phyloP scores from a whole-genome alignment of 2,797 vertebrate species.

The Clamator glandarius region DNA sequence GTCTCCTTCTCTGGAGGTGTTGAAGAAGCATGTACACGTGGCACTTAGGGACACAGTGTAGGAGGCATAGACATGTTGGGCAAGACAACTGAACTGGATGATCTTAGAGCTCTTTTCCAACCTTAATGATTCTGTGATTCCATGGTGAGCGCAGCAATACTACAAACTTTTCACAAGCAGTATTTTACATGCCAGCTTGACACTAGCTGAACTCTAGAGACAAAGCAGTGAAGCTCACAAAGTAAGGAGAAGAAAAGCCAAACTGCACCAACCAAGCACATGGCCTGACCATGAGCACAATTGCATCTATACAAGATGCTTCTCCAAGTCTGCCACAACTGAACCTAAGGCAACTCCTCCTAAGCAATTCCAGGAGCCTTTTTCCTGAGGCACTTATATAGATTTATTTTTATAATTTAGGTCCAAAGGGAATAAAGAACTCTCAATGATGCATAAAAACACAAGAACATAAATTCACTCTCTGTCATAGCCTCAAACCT shows the following conservation, averaged over 20 bases:
- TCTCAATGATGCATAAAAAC: slow-evolving; percentile 41
- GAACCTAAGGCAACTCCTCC: slow-evolving; percentile 9
- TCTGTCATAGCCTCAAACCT: slow-evolving; percentile 40
- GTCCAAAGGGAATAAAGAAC: slow-evolving; percentile 61
- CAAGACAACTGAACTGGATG: too few relatives aligned
- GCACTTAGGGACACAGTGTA: too few relatives aligned
- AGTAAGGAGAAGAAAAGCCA: not conserved
- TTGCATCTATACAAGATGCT: not conserved
- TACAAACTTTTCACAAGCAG: not conserved
- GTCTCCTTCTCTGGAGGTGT: too few relatives aligned
- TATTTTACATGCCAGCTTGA: not conserved
- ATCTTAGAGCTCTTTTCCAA: too few relatives aligned
- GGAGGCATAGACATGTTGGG: too few relatives aligned
- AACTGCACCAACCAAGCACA: not conserved
- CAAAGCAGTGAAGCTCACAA: not conserved
- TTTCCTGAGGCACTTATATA: slow-evolving; percentile 43
- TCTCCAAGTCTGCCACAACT: rapidly evolving
- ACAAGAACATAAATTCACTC: slow-evolving; percentile 49
- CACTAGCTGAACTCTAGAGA: not conserved
- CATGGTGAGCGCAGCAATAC: not conserved
- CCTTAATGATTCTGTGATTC: too few relatives aligned
- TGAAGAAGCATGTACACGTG: too few relatives aligned
- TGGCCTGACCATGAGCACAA: not conserved
- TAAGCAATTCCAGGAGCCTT: not conserved
- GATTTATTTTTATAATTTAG: slow-evolving; percentile 62